Percentiles rank a stretch among this genome's conserved stretches.
Conservation (phyloP, 2,113 vertebrate species). For the Fregetta grallaria region DNA sequence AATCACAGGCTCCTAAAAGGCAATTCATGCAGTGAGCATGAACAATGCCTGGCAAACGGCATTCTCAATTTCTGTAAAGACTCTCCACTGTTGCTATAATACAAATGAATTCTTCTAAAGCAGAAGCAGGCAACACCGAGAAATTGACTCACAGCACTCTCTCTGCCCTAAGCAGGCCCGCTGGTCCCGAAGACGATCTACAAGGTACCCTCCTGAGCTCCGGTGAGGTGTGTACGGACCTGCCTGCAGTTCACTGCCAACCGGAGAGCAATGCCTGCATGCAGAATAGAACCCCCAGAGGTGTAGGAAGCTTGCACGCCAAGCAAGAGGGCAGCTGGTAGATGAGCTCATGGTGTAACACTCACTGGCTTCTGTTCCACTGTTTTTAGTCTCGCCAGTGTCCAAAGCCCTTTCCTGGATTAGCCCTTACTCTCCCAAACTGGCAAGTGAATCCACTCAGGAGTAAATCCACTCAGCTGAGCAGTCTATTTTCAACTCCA, state of each 20-base stretch:
- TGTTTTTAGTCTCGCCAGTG: not conserved
- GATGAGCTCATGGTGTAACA: not conserved
- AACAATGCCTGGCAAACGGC: not conserved
- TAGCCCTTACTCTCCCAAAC: not conserved
- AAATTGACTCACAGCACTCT: not conserved
- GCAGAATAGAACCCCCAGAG: not conserved
- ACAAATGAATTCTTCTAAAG: not conserved
- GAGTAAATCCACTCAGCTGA: not conserved
- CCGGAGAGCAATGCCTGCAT: not conserved
- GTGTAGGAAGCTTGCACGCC: not conserved
- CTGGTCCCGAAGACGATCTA: not conserved
- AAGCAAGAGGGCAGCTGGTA: not conserved
- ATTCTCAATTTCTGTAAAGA: not conserved
- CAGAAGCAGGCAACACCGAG: not conserved
- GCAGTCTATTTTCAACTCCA: not conserved
- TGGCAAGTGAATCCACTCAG: not conserved
- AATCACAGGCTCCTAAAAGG: not conserved
- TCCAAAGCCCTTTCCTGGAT: not conserved
- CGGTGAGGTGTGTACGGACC: fast-evolving
- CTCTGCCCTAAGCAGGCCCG: not conserved
- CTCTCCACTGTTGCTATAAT: not conserved
- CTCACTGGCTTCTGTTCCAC: not conserved
- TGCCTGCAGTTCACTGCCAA: not conserved
- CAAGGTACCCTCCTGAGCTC: not conserved
- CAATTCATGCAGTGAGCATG: not conserved